Conservation (phyloP, 2,797 vertebrate species). For the Tadarida brasiliensis region DNA sequence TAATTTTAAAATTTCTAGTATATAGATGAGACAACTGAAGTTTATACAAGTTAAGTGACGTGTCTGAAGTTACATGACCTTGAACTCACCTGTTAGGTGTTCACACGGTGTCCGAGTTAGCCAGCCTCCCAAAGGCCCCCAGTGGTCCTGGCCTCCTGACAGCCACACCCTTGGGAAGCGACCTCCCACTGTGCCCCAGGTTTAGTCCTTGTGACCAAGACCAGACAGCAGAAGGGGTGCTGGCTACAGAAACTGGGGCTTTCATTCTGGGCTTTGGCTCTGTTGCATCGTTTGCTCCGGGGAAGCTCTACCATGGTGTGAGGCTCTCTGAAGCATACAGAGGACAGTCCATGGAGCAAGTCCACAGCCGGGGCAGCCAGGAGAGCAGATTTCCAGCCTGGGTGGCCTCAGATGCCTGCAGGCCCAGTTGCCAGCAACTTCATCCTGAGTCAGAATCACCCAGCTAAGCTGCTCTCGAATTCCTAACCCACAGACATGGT, state of each 20-base stretch:
- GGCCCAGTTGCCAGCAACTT: not conserved
- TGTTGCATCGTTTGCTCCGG: not conserved
- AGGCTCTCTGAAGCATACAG: not conserved
- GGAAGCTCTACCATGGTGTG: not conserved
- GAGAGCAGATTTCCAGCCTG: no score
- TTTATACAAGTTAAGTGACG: not conserved
- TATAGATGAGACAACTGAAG: not conserved
- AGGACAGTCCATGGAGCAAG: not conserved
- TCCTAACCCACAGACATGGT: not conserved
- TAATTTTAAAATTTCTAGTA: not conserved
- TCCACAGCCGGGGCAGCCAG: not conserved
- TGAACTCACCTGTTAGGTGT: not conserved
- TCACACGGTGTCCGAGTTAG: not conserved
- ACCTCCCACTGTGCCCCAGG: fast-evolving
- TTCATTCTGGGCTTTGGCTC: not conserved
- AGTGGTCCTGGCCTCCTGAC: not conserved
- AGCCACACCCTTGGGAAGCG: not conserved
- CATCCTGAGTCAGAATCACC: not conserved
- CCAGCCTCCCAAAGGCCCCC: not conserved
- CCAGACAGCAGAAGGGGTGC: not conserved
- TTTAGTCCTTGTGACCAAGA: not conserved
- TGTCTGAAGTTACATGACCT: not conserved
- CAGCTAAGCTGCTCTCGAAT: not conserved
- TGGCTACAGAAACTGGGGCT: not conserved
- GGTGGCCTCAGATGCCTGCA: not conserved